Conservation (phyloP, 2,113 vertebrate species). For the Pseudopipra pipra region DNA sequence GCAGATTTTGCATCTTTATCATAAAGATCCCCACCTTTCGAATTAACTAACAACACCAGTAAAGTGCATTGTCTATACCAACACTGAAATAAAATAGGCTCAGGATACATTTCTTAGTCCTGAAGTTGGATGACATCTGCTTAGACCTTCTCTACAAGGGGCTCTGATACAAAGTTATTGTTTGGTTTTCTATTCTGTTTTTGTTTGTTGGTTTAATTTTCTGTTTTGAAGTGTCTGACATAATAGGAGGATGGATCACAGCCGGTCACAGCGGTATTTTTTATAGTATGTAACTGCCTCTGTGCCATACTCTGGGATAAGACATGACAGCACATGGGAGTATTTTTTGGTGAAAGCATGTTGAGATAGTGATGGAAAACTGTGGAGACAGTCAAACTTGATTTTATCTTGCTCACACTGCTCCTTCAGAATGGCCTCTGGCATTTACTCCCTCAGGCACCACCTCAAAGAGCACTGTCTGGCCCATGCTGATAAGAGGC, state of each 20-base stretch:
- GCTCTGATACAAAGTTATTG: neutral
- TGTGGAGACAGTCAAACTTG: neutral
- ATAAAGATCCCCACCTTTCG: neutral
- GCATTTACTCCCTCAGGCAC: neutral
- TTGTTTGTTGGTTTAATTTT: neutral
- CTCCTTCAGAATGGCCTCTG: neutral
- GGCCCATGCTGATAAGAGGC: accelerated
- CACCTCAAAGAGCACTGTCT: neutral
- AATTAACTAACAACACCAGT: neutral
- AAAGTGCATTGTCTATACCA: neutral
- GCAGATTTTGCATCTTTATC: neutral
- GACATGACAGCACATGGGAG: neutral
- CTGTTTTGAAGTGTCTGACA: neutral
- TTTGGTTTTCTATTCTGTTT: neutral
- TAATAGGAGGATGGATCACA: neutral
- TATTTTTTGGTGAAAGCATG: neutral
- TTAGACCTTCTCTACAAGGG: neutral
- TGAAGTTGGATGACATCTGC: neutral
- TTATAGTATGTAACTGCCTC: neutral
- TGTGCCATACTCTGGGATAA: neutral
- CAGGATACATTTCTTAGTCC: neutral
- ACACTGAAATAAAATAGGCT: neutral
- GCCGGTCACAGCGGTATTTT: neutral
- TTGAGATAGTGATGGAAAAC: neutral
- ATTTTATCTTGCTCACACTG: neutral